A percentile compares a stretch with the other conserved stretches of the same genome.
These are phyloP conservation scores for Pteria penguin DNA, from an alignment of 2,888 invertebrate genomes.

Conservation along the genomic window DNA sequence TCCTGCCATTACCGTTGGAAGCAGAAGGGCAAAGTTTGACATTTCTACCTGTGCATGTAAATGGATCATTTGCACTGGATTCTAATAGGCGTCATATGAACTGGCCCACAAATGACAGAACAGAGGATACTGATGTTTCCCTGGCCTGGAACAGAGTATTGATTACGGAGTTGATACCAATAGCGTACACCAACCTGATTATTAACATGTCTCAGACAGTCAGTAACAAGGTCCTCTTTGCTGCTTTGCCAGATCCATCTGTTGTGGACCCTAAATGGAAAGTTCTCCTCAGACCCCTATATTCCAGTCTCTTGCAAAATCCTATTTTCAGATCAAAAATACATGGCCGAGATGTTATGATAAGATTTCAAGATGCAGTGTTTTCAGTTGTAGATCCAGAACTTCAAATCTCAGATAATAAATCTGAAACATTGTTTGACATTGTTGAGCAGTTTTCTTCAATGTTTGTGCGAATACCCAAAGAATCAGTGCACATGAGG, in stretches of 20 bases:
- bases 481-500: neutral
- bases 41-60: slow-evolving; percentile 76
- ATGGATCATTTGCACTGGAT: slow-evolving; percentile 74
- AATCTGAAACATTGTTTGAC: neutral
- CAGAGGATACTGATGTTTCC: slow-evolving; percentile 13
- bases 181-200: slow-evolving; percentile 7
- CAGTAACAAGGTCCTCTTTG: neutral
- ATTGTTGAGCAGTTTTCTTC: neutral
- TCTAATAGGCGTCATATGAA: slow-evolving; percentile 75
- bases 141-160: slow-evolving; percentile 25
- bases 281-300: neutral
- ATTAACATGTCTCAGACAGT: neutral
- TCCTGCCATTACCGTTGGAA: slow-evolving; percentile 75
- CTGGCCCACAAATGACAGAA: slow-evolving; percentile 70
- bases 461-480: slow-evolving; percentile 4
- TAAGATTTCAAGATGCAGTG: slow-evolving; percentile 3
- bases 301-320: neutral
- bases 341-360: neutral
- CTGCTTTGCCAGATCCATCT: slow-evolving; percentile 19
- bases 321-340: slow-evolving; percentile 12
- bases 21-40: slow-evolving; percentile 63
- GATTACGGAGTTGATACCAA: slow-evolving; percentile 23
- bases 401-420: neutral
- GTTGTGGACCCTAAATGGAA: slow-evolving; percentile 16
- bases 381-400: neutral